Conservation (phyloP, 2,888 invertebrate genomes). For the Drosophila rubida region DNA sequence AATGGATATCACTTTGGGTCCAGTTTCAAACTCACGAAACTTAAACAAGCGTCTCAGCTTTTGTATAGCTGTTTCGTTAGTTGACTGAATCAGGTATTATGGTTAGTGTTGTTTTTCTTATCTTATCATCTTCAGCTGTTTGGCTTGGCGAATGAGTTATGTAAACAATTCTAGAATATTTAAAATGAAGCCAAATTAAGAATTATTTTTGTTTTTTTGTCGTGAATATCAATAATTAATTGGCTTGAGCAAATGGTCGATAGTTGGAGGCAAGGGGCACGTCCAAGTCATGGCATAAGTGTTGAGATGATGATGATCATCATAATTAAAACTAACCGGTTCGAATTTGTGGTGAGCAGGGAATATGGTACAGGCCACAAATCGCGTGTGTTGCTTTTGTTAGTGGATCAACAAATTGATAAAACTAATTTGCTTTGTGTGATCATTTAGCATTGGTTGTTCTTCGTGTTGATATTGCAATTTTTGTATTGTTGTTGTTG, state of each 20-base stretch:
- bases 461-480: slow-evolving; percentile 14
- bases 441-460: slow-evolving; percentile 24
- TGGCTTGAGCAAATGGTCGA: neutral
- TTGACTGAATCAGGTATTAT: neutral
- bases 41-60: neutral
- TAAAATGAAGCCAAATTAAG: slow-evolving; percentile 5
- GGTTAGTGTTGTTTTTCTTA: neutral
- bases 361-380: slow-evolving; percentile 14
- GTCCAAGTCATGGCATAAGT: slow-evolving; percentile 1
- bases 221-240: neutral
- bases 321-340: slow-evolving; percentile 36
- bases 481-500: neutral
- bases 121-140: neutral
- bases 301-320: neutral
- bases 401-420: slow-evolving; percentile 40
- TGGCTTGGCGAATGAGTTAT: neutral
- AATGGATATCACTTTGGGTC: neutral
- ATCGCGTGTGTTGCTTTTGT: slow-evolving; percentile 12
- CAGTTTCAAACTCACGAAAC: neutral
- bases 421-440: slow-evolving; percentile 31
- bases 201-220: slow-evolving; percentile 7
- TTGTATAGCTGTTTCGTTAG: neutral
- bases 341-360: neutral
- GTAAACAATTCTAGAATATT: slow-evolving; percentile 3
- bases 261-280: slow-evolving; percentile 10